Evolutionary conservation across 2,888 invertebrate species (phyloP), one percentile per base, ranked within the genome.

Genomic region (Globia sparganii): DNA sequence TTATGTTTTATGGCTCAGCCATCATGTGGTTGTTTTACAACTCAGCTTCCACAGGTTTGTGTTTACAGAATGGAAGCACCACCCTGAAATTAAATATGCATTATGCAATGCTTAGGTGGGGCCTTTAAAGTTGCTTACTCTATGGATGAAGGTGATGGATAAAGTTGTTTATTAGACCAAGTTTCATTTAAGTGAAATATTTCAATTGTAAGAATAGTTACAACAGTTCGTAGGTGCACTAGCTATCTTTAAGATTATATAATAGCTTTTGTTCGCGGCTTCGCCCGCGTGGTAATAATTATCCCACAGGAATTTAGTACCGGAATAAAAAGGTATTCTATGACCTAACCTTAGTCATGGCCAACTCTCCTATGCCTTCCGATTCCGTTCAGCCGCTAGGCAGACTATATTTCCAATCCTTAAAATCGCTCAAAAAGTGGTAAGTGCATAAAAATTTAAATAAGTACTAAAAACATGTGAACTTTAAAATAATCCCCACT

Each of bases 1-100:
- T 59, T 58, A 72, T 62, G 40, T 58, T 71, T 61, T 64, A 76
- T 43, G 46, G 62, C 34, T 75, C 31, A 18, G 37, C 46, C 31
- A 59, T 72, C 28, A 58, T 40, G 31, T 68, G 43, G 21, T 59
- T 13, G 37, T 53, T 62, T 72, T 21, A 73, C 61, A n/a, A 66
- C 34, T 56, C 18, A 6, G n/a, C 37, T 21, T 46, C 59, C 53
- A 59, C 73, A 62, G 49, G 62, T 74, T 53, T 34, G 18, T 59
- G 40, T 53, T 37, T 59, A 28, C 34, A 71, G 4, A 67, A 72
- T 28, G 1, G 15, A 40, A 59, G n/a, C 37, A 62, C 21, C 15
- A 56, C 31, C 31, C 31, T 64, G 34, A 8, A 46, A 61, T 56
- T 37, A 31, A 64, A 74, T 56, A 43, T 80, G 21, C 15, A 62